phyloP scores from a whole-genome alignment of 2,888 invertebrate species.

The Xestia rhomboidea region DNA sequence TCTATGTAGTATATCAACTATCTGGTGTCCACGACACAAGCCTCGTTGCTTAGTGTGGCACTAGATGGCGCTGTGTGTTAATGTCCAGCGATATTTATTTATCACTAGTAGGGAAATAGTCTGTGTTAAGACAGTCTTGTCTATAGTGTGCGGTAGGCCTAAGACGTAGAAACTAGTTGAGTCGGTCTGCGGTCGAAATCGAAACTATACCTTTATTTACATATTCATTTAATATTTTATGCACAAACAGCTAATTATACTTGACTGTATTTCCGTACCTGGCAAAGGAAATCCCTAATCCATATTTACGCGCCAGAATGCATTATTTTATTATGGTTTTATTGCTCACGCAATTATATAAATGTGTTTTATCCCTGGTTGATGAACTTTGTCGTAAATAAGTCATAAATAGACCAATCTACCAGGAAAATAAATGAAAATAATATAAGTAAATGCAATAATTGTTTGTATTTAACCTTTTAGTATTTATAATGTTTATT shows the following conservation, averaged over 20 bases:
- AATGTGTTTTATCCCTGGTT: background rate
- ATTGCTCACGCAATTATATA: background rate
- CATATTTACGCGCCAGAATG: background rate
- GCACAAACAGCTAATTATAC: background rate
- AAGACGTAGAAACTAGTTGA: background rate
- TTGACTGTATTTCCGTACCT: background rate
- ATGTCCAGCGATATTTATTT: too few species aligned
- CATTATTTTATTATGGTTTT: background rate
- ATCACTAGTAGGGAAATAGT: too few species aligned
- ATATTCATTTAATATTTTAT: background rate
- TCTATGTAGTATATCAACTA: too few species aligned
- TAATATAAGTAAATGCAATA: background rate
- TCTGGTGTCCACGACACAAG: too few species aligned
- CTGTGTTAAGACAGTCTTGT: too few species aligned
- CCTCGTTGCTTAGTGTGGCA: too few species aligned
- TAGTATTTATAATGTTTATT: background rate
- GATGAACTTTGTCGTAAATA: constrained; percentile 3
- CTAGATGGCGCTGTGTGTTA: too few species aligned
- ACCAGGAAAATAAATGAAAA: constrained; percentile 33
- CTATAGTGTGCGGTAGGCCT: too few species aligned
- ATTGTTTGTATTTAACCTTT: background rate
- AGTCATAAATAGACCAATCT: constrained; percentile 10
- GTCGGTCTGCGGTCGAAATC: background rate
- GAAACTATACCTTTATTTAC: background rate
- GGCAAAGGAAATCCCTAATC: background rate